Evolutionary conservation across 2,888 invertebrate species (phyloP), one percentile per base, ranked within the genome.

Genomic region (Epirrhoe alternata): DNA sequence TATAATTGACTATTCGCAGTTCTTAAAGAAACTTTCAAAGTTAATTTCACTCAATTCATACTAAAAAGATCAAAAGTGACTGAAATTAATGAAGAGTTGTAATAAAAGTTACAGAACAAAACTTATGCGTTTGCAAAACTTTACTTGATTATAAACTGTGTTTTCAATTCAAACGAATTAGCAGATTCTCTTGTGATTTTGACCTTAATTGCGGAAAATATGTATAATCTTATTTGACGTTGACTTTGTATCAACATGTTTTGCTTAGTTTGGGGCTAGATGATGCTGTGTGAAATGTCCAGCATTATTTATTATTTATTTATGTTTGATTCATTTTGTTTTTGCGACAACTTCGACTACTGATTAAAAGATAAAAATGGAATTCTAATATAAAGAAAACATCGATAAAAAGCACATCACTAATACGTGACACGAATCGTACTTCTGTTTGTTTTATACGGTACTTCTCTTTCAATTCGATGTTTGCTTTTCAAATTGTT

Each of bases 401-500:
- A 17, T 53, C 56, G 53, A 58, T 58, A 54, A 54, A 50, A 52
- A 30, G 51, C 35, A n/a, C 56, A 45, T 45, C 65, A 56, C 35
- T 66, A 71, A 61, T 49, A 57, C 12, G 63, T 58, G 59, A 60
- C 62, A 42, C 38, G 38, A 42, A 66, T 30, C 51, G 31, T 58
- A 49, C 24, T 35, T 64, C 51, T 60, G 50, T 63, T 59, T 66
- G 61, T 61, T 61, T 57, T 63, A 42, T n/a, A 59, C 38, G 60
- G 33, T 49, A 60, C 24, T 52, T 33, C 54, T 60, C 17, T 49
- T 69, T 62, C 52, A 62, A 56, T 50, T 60, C 14, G 56, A 53
- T 60, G 53, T 58, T 64, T 65, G 47, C 38, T 59, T 62, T 61
- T 33, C 65, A 53, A 64, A 60, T 62, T 56, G 55, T 65, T 60